Evolutionary conservation across 2,797 vertebrate species (phyloP).

Genomic region (Phrynocephalus vlangalii): DNA sequence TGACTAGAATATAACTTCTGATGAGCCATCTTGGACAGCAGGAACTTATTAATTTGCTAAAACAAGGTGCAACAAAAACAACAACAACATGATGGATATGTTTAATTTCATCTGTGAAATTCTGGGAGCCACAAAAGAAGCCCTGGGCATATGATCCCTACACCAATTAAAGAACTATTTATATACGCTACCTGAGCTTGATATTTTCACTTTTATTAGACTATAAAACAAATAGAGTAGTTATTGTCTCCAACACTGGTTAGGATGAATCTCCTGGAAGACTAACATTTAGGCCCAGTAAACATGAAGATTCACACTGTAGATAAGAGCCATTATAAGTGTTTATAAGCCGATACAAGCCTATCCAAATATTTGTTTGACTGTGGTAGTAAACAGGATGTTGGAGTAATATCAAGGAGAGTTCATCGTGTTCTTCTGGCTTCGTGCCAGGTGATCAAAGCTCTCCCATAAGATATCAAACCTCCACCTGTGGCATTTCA

Average conservation of each 20-base stretch:
- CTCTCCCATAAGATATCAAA: neutral
- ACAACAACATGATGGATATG: no score
- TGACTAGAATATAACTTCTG: no score
- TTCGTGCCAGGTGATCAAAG: no score
- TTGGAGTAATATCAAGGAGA: neutral
- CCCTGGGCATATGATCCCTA: no score
- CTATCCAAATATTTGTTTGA: neutral
- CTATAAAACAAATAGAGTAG: neutral
- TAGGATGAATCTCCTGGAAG: constrained; percentile 11
- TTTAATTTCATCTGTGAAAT: no score
- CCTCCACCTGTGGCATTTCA: neutral
- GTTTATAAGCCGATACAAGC: neutral
- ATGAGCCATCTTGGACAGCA: no score
- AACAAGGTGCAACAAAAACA: no score
- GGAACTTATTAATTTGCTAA: no score
- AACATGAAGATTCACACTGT: neutral
- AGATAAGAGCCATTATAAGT: constrained; percentile 1
- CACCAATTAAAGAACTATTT: neutral
- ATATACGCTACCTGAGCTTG: neutral
- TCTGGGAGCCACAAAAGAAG: no score
- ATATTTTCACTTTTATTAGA: constrained; percentile 25
- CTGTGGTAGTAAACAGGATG: neutral
- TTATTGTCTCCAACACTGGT: neutral
- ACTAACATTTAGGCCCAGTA: neutral
- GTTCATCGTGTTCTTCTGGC: neutral